phyloP scores from a whole-genome alignment of 2,888 invertebrate genomes.

The Odontocolon sp. region DNA sequence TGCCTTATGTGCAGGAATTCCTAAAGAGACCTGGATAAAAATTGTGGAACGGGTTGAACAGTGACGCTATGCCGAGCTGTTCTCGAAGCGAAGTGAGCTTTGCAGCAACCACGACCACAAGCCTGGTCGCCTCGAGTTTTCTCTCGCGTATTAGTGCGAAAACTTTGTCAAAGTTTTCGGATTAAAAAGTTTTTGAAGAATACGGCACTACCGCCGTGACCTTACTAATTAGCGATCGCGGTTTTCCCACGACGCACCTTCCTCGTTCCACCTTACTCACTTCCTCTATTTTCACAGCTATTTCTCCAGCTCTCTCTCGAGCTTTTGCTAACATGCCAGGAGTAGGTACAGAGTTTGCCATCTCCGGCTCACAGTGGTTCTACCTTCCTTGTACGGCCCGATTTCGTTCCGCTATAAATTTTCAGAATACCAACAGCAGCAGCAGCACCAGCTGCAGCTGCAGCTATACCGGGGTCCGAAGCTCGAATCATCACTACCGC shows the following conservation, averaged over 20 bases:
- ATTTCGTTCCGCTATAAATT: constrained; percentile 51
- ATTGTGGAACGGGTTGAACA: too few relatives aligned
- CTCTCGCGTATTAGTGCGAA: constrained; percentile 51
- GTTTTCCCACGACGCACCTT: constrained; percentile 61
- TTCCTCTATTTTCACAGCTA: background rate
- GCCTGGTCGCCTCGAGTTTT: constrained; percentile 24
- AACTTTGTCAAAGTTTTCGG: constrained; percentile 62
- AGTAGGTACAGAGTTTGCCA: constrained; percentile 3
- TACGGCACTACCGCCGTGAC: constrained; percentile 60
- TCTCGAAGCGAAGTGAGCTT: constrained; percentile 1
- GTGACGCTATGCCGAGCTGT: too few relatives aligned
- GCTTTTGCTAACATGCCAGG: background rate
- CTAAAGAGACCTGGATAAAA: too few relatives aligned
- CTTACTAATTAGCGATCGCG: constrained; percentile 70
- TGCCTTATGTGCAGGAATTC: too few relatives aligned
- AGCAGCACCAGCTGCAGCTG: background rate
- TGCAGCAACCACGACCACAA: background rate
- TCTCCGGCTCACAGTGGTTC: constrained; percentile 16
- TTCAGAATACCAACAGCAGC: constrained; percentile 46
- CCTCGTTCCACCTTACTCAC: constrained; percentile 42
- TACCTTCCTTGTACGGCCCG: constrained; percentile 5
- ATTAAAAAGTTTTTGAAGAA: constrained; percentile 64
- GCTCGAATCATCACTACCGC: constrained; percentile 23
- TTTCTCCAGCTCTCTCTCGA: background rate
- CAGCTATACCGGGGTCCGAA: background rate